A percentile compares a stretch with the other conserved stretches of the same genome.
These are phyloP conservation scores for Aplysina aerophoba DNA, from an alignment of 37 sponge, comb jelly and placozoan genomes.

Conservation along the genomic window DNA sequence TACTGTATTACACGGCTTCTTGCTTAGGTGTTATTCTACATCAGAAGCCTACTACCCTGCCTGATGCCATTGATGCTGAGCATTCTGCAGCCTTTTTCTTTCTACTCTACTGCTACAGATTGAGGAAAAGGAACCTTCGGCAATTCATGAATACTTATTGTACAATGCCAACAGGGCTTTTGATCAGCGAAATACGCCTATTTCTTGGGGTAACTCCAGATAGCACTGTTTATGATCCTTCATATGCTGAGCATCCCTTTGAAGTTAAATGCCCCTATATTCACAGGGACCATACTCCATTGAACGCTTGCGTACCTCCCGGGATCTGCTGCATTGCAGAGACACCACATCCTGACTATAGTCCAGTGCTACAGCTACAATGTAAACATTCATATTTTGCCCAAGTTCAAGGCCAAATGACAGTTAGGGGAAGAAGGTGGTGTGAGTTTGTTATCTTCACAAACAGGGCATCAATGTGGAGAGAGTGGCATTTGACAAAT, in stretches of 20 bases:
- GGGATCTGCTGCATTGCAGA: slow-evolving; percentile 37
- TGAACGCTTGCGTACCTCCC: slow-evolving; percentile 28
- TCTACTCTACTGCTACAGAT: slow-evolving; percentile 34
- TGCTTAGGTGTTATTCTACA: slow-evolving; percentile 45
- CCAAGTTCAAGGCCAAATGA: slow-evolving; percentile 62
- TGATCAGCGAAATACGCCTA: slow-evolving; percentile 34
- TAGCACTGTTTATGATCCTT: slow-evolving; percentile 64
- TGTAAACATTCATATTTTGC: neutral
- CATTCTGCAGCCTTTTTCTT: slow-evolving; percentile 51
- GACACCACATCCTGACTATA: neutral
- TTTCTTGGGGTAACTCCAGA: slow-evolving; percentile 68
- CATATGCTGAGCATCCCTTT: slow-evolving; percentile 3
- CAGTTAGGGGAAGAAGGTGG: neutral
- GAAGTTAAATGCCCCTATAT: slow-evolving; percentile 60
- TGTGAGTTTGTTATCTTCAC: neutral
- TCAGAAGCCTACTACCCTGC: slow-evolving; percentile 27
- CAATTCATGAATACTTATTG: slow-evolving; percentile 36
- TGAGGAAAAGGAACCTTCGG: slow-evolving; percentile 35
- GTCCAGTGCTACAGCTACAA: neutral
- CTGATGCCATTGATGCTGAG: slow-evolving; percentile 36
- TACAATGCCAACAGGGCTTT: slow-evolving; percentile 42
- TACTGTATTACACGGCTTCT: slow-evolving; percentile 39
- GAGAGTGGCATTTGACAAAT: neutral
- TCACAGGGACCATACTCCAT: slow-evolving; percentile 26
- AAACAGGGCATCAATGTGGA: neutral